Base-by-base conservation (phyloP, 2,888 invertebrate genomes). In the Agrilus cyanescens region DNA sequence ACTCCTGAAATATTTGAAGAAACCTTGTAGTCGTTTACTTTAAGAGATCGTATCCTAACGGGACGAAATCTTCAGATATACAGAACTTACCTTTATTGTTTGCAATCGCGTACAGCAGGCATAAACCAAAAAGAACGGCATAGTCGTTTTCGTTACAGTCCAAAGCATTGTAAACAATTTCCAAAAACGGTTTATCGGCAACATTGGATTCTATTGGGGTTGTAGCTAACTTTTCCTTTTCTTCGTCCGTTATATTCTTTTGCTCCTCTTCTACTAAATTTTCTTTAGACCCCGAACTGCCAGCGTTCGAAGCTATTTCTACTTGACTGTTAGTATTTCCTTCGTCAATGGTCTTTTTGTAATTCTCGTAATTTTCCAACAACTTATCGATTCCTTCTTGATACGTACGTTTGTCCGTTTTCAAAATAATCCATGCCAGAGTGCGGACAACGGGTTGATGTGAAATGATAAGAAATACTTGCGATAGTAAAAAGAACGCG, bases 131-230 rank as follows among this genome's bases (percentile, higher is more conserved):
- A 46, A 98, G 71, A 5, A 95, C 84, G 36, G 87, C 79, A 62
- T 97, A 96, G 71, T 98, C 97, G 66, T 95, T 95, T 60, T 94
- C 93, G 10, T 74, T 74, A 61, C 91, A 90, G 58, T 89, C 86
- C 52, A 97, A 70, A 0, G 91, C 83, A 54, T 85, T 82, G 46
- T 94, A 72, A 38, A 96, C 80, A 4, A 90, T 86, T 63, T 93
- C 88, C 51, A 96, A 70, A 68, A 95, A 95, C 1, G 93, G 86
- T 55, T 82, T 79, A 51, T 71, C 76, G 15, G 71, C 69, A 37
- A 76, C 65, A 32, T 72, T 70, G 5, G 69, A 57, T 41, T 55
- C 57, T 31, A 59, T 57, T 8, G 54, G 50, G 3, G 58, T 59
- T 15, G 54, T 53, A 32, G 48, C 49, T 41, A 57, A 50, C 53